Evolutionary conservation across 92 coral and sea anemone genomes (phyloP).

Genomic region (Heliopora coerulea): DNA sequence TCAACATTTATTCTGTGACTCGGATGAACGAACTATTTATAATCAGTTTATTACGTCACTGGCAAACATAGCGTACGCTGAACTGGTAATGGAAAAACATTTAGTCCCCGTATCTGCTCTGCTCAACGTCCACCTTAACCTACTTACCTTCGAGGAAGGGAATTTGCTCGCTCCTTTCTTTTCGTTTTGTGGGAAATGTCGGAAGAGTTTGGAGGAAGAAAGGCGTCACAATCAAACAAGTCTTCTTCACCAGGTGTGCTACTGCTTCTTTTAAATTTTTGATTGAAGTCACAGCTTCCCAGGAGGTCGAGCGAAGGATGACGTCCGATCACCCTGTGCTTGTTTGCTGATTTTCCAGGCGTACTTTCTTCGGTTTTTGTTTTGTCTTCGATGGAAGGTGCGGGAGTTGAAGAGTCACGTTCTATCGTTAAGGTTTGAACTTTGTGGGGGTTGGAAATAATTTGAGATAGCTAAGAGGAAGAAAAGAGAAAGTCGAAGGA

Average conservation of each 20-base stretch:
- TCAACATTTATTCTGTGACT: too few relatives aligned
- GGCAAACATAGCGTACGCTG: too few relatives aligned
- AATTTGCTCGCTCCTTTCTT: slow-evolving; percentile 56
- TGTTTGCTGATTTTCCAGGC: neutral
- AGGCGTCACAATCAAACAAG: slow-evolving; percentile 16
- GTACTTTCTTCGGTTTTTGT: neutral
- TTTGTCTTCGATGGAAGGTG: neutral
- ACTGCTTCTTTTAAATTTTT: slow-evolving; percentile 25
- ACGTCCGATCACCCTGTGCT: neutral
- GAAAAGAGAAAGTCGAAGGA: neutral
- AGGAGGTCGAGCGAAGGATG: slow-evolving; percentile 31
- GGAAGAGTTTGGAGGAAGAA: slow-evolving; percentile 8
- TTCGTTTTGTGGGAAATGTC: slow-evolving; percentile 40
- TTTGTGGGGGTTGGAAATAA: slow-evolving; percentile 24
- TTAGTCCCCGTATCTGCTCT: too few relatives aligned
- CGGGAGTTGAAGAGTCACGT: slow-evolving; percentile 11
- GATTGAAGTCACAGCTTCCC: slow-evolving; percentile 26
- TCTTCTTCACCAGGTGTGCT: slow-evolving; percentile 22
- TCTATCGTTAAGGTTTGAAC: slow-evolving; percentile 40
- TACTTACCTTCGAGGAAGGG: slow-evolving; percentile 66
- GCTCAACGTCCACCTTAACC: too few relatives aligned
- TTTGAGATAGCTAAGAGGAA: slow-evolving; percentile 29
- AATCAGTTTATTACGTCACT: too few relatives aligned
- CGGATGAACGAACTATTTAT: too few relatives aligned
- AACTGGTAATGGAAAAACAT: too few relatives aligned